Evolutionary conservation across 1,140 invertebrate species (phyloP), one percentile per base, ranked within the genome.

Genomic region (Drosophila funebris): DNA sequence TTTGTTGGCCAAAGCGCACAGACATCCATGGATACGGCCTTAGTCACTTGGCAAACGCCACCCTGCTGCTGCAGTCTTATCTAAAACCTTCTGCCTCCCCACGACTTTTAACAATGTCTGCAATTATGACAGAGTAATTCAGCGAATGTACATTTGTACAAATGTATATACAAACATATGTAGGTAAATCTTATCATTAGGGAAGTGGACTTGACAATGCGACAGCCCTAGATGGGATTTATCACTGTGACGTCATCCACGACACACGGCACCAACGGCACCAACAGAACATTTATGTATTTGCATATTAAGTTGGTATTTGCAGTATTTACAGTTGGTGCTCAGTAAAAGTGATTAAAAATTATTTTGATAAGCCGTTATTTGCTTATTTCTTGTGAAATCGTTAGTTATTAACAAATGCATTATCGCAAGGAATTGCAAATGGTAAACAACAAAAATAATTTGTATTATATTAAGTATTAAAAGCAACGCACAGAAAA

Each of bases 401-500:
- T 72, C 11, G 1, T 20, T 5, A 22, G 46, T 20, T 27, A 43
- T 53, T 69, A 53, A 8, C 9, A 53, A 62, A 37, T 50, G 27
- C 31, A 41, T 58, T 58, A 48, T 61, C 64, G 33, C 27, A 14
- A 53, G 13, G 41, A 56, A 37, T 57, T 33, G 8, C 8, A 48
- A 46, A 60, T 44, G 41, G 36, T 27, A 39, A 41, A 61, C 41
- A 52, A 33, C n/a, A 31, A 52, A 31, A 33, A 31, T 13, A 27
- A 50, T 37, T 64, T 44, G 11, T 18, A 50, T 58, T 68, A 85
- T 76, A 76, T 85, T 56, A 60, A 33, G 44, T 20, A 61, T 63
- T 68, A 57, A 81, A 71, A 85, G 78, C 66, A 78, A 24, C 33
- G 11, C 53, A 48, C 31, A 39, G 48, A 76, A 87, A 78, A 71